Base-by-base conservation (phyloP, 2,113 vertebrate genomes). In the Dascyllus trimaculatus region DNA sequence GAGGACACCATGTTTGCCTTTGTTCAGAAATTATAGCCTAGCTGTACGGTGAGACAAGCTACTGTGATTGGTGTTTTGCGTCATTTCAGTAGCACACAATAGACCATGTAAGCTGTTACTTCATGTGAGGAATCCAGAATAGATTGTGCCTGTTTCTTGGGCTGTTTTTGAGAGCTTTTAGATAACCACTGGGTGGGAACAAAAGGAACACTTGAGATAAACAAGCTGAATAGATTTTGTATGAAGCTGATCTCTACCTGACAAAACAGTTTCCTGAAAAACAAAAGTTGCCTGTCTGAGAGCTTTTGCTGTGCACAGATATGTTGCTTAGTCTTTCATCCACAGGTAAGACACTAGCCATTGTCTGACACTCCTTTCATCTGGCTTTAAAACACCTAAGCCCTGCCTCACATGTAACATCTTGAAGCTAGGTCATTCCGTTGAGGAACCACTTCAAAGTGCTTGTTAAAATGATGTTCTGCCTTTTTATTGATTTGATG, bases 221-320 rank as follows among this genome's bases (percentile, higher is more conserved):
- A 82, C 86, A 88, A 54, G 38, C 24, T 66, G 54, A 76, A 65
- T 18, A 48, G 57, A 52, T 73, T 82, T 58, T 35, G 57, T 71
- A 38, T 63, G 68, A 38, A 79, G 52, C 72, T 14, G 24, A 62
- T 75, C 52, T 81, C 38, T 51, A 19, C n/a, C 7, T 54, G 51
- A 64, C 63, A 80, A 73, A 57, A 40, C 43, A 48, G 46, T 77
- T 89, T 82, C 78, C 82, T 75, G 73, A 69, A 81, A 85, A 80
- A 75, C 59, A 75, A 80, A 74, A 43, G 45, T 72, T 81, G 56
- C 38, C 57, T 60, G 14, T 22, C 18, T 24, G 0, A 64, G 22
- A 78, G 18, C 58, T 76, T 81, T 75, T 32, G 43, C 70, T 75
- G 64, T 69, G 64, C 15, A 51, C 43, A 40, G 58, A 80, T 48